Conservation (phyloP, 1,140 invertebrate genomes). For the Zaprionus africanus region DNA sequence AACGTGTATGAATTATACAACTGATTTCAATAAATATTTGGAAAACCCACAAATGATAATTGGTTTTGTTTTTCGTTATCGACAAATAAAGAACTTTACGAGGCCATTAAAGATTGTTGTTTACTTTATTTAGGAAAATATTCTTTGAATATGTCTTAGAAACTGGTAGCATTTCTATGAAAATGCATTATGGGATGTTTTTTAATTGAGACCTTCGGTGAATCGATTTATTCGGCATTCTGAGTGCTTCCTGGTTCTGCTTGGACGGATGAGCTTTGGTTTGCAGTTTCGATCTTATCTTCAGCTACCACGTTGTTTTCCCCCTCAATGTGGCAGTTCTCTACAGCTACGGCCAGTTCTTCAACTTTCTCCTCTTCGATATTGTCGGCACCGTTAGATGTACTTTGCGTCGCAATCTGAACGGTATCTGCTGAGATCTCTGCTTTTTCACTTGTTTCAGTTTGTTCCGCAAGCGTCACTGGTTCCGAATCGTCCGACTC, state of each 20-base stretch:
- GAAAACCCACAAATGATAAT: constrained; percentile 50
- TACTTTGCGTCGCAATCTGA: not conserved
- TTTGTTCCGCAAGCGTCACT: constrained; percentile 4
- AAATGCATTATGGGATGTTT: constrained; percentile 61
- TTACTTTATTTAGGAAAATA: constrained; percentile 68
- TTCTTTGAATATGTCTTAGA: constrained; percentile 35
- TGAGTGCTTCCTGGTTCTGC: constrained; percentile 44
- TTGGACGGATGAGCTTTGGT: constrained; percentile 62
- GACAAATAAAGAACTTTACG: not conserved
- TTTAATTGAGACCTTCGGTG: constrained; percentile 23
- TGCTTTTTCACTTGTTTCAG: not conserved
- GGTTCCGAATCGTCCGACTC: constrained; percentile 46
- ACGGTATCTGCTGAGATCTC: not conserved
- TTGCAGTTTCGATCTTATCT: constrained; percentile 18
- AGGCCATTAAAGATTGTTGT: constrained; percentile 12
- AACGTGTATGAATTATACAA: constrained; percentile 72
- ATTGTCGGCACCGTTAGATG: constrained; percentile 12
- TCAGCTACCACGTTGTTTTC: constrained; percentile 35
- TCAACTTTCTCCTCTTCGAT: constrained; percentile 15
- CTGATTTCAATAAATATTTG: constrained; percentile 80
- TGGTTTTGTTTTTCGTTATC: not conserved
- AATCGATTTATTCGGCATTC: constrained; percentile 51
- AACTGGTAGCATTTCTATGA: constrained; percentile 47
- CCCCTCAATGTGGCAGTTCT: constrained; percentile 48
- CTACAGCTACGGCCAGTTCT: constrained; percentile 36